phyloP scores from a whole-genome alignment of 92 coral and sea anemone genomes.

The Bergia sp. region DNA sequence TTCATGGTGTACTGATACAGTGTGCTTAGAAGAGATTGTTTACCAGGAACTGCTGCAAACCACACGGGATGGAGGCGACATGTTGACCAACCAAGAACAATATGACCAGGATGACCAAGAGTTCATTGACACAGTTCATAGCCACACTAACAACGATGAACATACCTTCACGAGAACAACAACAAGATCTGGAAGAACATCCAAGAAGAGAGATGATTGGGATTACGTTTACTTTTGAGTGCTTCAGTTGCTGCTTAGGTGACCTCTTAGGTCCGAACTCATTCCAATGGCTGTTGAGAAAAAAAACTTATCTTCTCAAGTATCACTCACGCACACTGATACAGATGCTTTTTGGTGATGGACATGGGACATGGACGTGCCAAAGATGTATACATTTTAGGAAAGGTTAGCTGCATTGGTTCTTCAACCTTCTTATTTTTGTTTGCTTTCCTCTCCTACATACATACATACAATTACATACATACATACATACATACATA shows the following conservation, averaged over 20 bases:
- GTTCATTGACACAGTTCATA: slow-evolving; percentile 29
- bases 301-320: slow-evolving; percentile 25
- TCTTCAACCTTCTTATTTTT: slow-evolving; percentile 28
- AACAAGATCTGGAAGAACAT: slow-evolving; percentile 21
- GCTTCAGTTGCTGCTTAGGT: slow-evolving; percentile 38
- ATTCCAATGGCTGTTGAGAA: slow-evolving; percentile 31
- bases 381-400: slow-evolving; percentile 30
- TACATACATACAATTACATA: neutral
- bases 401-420: slow-evolving; percentile 28
- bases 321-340: slow-evolving; percentile 28
- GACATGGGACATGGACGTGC: slow-evolving; percentile 30
- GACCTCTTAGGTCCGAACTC: slow-evolving; percentile 31
- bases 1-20: slow-evolving; percentile 24
- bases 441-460: slow-evolving; percentile 27
- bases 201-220: slow-evolving; percentile 33
- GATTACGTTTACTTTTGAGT: slow-evolving; percentile 30
- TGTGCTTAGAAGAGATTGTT: slow-evolving; percentile 24
- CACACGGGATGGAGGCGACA: slow-evolving; percentile 34
- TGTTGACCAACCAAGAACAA: slow-evolving; percentile 29
- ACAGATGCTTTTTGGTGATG: slow-evolving; percentile 20
- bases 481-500: neutral
- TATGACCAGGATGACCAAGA: slow-evolving; percentile 32
- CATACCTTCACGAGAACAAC: slow-evolving; percentile 25
- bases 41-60: slow-evolving; percentile 33
- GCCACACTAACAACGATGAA: slow-evolving; percentile 32